phyloP scores from a whole-genome alignment of 2,113 vertebrate genomes.

The Mustela lutreola region DNA sequence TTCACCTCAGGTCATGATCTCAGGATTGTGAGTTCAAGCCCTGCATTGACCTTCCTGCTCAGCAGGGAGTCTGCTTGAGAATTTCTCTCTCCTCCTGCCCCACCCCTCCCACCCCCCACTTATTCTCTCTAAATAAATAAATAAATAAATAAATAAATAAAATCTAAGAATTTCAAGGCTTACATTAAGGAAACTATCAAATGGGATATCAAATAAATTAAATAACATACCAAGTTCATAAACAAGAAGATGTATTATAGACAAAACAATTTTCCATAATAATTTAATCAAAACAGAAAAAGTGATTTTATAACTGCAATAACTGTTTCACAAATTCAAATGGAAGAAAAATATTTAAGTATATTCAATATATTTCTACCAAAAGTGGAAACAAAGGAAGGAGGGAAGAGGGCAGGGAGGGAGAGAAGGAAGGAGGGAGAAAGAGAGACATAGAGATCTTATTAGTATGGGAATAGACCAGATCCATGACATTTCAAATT shows the following conservation, averaged over 20 bases:
- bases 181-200: neutral
- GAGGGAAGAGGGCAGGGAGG: neutral
- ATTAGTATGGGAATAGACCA: neutral
- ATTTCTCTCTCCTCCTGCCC: neutral
- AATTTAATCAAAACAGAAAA: neutral
- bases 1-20: neutral
- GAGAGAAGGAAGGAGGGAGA: neutral
- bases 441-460: neutral
- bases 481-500: neutral
- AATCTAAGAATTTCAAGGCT: neutral
- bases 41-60: neutral
- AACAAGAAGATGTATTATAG: neutral
- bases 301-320: neutral
- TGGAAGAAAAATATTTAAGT: constrained; percentile 18
- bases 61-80: neutral
- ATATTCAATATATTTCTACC: neutral
- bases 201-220: neutral
- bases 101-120: neutral
- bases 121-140: neutral
- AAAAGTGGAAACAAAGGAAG: neutral
- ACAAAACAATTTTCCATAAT: neutral
- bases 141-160: neutral
- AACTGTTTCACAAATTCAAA: constrained; percentile 37
- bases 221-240: neutral
- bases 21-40: neutral